Evolutionary conservation across 2,113 vertebrate genomes (phyloP), one percentile per base, ranked within the genome.

Genomic region (Rostratula benghalensis): DNA sequence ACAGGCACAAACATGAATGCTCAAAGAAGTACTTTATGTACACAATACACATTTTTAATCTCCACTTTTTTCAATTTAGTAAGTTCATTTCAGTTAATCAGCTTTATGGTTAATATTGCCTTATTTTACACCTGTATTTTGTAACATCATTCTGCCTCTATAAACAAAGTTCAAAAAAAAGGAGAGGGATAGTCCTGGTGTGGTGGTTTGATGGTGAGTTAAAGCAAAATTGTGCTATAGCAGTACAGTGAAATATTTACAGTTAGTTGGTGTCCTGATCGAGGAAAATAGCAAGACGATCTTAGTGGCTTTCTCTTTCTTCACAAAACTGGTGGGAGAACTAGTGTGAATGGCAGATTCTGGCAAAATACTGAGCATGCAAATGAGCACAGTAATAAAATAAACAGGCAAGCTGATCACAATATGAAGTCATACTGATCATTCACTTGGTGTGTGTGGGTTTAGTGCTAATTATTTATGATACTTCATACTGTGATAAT

Each of bases 381-480:
- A 89, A 89, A 81, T 78, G 86, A 95, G 15, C 48, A 73, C 14
- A 56, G 35, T 68, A 82, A 64, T 75, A 88, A 70, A 80, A 94
- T 75, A 88, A 87, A 67, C 31, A 93, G 70, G 51, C 53, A 90
- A 84, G 43, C 8, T 92, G 60, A 93, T 94, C 80, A 68, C 73
- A 79, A 53, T 73, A 69, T 53, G 61, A 75, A 96, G 74, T 71
- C 48, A 91, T 78, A 53, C 15, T 50, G 86, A 96, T 94, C 60
- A 9, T 76, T 88, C 80, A n/a, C n/a, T 89, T 90, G 73, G 60
- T 6, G 8, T 25, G 51, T 87, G 69, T 78, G 73, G 73, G 60
- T 90, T 93, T 78, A 64, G 45, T 39, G 23, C 39, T 92, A 95
- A 96, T 96, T 93, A 93, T 84, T 89, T 95, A 79, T 82, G 71